phyloP scores from a whole-genome alignment of 2,797 vertebrate species.

The Peromyscus aztecus region DNA sequence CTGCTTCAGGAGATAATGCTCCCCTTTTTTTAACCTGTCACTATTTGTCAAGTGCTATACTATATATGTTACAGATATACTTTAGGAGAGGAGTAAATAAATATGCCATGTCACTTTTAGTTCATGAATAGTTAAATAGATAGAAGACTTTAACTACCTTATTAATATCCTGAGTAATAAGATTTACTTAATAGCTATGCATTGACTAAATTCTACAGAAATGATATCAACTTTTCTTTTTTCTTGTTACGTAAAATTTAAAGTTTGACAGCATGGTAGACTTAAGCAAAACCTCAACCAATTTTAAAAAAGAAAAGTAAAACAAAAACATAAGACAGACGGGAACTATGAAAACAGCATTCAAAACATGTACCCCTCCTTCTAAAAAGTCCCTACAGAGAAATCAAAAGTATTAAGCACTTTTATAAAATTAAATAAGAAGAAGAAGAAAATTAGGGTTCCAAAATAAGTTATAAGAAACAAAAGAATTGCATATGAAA shows the following conservation, averaged over 20 bases:
- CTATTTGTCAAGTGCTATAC: neutral
- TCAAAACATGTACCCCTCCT: neutral
- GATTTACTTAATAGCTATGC: neutral
- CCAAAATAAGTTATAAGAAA: neutral
- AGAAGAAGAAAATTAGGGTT: neutral
- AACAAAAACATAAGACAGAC: neutral
- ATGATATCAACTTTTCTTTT: neutral
- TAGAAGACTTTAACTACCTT: neutral
- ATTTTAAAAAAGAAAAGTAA: neutral
- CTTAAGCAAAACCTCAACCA: neutral
- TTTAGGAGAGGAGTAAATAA: neutral
- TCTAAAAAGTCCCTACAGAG: neutral
- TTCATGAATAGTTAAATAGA: neutral
- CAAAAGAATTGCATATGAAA: neutral
- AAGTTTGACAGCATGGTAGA: neutral
- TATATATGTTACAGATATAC: neutral
- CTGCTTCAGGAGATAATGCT: neutral
- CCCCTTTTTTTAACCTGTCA: neutral
- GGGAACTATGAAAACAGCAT: neutral
- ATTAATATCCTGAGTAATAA: constrained; percentile 31
- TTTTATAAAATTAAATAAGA: constrained; percentile 28
- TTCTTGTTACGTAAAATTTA: neutral
- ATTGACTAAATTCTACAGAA: constrained; percentile 1
- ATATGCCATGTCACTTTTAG: neutral
- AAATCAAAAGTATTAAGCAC: constrained; percentile 25